Evolutionary conservation across 2,888 invertebrate species (phyloP).

Genomic region (Caprella mutica): DNA sequence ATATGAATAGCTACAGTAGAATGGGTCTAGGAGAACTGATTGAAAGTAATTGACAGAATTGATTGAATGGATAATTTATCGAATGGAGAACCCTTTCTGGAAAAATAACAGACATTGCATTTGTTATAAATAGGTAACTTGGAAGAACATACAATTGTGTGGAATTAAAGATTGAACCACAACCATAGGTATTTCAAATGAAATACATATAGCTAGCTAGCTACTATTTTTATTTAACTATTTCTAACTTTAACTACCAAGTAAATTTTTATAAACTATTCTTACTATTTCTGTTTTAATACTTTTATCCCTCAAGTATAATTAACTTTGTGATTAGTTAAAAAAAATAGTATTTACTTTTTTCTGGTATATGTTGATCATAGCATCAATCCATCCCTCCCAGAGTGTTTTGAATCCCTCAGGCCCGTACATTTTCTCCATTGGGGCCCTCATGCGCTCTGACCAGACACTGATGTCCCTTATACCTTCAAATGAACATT

Average conservation of each 20-base stretch:
- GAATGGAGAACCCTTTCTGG: too few species aligned
- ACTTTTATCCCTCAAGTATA: slow-evolving; percentile 17
- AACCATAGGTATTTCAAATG: too few species aligned
- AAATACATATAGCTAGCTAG: too few species aligned
- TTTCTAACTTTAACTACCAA: slow-evolving; percentile 2
- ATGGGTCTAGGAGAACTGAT: too few species aligned
- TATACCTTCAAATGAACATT: slow-evolving; percentile 41
- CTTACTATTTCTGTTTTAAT: slow-evolving; percentile 44
- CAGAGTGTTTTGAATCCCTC: slow-evolving; percentile 57
- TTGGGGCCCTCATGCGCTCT: slow-evolving; percentile 58
- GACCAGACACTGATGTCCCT: slow-evolving; percentile 68
- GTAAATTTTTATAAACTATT: too few species aligned
- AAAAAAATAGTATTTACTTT: neutral
- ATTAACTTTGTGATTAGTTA: slow-evolving; percentile 12
- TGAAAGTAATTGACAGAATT: too few species aligned
- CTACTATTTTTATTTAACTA: slow-evolving; percentile 66
- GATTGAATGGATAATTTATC: too few species aligned
- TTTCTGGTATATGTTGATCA: slow-evolving; percentile 43
- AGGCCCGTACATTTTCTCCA: slow-evolving; percentile 61
- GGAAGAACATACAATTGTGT: too few species aligned
- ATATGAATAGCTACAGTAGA: too few species aligned
- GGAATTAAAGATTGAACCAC: too few species aligned
- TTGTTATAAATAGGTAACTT: too few species aligned
- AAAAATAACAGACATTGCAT: too few species aligned
- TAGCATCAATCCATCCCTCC: slow-evolving; percentile 60